Evolutionary conservation across 1,140 invertebrate genomes (phyloP).

Genomic region (Euglossa dilemma): DNA sequence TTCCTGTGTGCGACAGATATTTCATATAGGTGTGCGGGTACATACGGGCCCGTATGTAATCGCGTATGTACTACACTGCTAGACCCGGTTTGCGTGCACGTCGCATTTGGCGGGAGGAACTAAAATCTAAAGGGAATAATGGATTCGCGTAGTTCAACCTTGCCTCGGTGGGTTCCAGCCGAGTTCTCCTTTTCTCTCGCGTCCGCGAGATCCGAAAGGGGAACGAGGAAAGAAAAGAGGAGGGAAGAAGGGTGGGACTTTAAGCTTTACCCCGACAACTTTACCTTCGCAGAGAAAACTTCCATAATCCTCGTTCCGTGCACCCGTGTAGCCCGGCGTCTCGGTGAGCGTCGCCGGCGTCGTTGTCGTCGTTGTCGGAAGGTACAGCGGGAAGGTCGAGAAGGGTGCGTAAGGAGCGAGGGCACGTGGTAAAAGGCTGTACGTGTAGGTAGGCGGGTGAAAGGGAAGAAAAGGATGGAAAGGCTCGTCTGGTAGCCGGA

Average conservation of each 20-base stretch:
- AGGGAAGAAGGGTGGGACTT: slow-evolving; percentile 43
- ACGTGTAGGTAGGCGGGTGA: slow-evolving; percentile 2
- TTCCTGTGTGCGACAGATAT: slow-evolving; percentile 22
- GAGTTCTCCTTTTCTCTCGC: slow-evolving; percentile 16
- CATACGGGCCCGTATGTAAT: not conserved
- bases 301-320: slow-evolving; percentile 67
- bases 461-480: slow-evolving; percentile 21
- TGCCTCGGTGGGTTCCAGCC: slow-evolving; percentile 26
- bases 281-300: slow-evolving; percentile 66
- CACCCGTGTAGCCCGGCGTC: slow-evolving; percentile 51
- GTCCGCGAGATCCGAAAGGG: slow-evolving; percentile 34
- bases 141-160: slow-evolving; percentile 60
- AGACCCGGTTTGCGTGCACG: not conserved
- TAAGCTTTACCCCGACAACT: slow-evolving; percentile 65
- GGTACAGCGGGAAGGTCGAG: slow-evolving; percentile 35
- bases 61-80: not conserved
- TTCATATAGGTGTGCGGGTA: not conserved
- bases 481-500: slow-evolving; percentile 11
- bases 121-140: slow-evolving; percentile 67
- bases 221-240: slow-evolving; percentile 4
- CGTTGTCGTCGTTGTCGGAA: slow-evolving; percentile 27
- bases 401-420: slow-evolving; percentile 21
- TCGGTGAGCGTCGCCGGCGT: slow-evolving; percentile 13
- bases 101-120: slow-evolving; percentile 30
- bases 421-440: slow-evolving; percentile 40